These are phyloP conservation scores for Petroica traversi DNA, from an alignment of 2,113 vertebrate genomes.

Conservation along the genomic window DNA sequence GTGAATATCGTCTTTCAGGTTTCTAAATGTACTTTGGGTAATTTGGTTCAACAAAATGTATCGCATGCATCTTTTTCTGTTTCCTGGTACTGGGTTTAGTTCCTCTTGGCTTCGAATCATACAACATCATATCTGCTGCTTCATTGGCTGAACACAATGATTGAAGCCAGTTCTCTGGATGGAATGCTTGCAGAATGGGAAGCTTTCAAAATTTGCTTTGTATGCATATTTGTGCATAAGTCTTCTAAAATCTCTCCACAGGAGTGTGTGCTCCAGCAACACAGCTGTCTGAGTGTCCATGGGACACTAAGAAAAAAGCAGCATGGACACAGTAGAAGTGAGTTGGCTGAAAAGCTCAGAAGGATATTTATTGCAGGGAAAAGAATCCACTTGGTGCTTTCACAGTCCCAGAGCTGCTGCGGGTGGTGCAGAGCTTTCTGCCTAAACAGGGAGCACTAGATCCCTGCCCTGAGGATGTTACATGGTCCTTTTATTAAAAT, in stretches of 20 bases:
- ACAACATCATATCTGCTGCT: background rate
- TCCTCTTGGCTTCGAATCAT: background rate
- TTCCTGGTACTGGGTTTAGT: background rate
- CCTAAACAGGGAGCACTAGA: background rate
- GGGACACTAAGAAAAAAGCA: background rate
- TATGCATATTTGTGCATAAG: background rate
- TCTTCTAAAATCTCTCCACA: background rate
- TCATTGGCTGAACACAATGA: background rate
- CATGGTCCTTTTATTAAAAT: slow-evolving; percentile 11
- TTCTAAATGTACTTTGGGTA: background rate
- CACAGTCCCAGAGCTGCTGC: background rate
- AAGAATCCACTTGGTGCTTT: background rate
- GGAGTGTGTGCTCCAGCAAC: background rate
- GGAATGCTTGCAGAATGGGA: slow-evolving; percentile 8
- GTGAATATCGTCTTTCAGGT: background rate
- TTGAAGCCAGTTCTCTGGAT: background rate
- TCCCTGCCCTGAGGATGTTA: slow-evolving; percentile 11
- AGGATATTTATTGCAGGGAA: background rate
- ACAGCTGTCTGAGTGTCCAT: background rate
- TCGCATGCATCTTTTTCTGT: background rate
- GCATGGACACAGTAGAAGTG: background rate
- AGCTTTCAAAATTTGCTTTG: slow-evolving; percentile 7
- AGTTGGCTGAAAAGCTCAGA: background rate
- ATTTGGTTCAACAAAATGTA: background rate
- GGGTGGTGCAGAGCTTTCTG: background rate